Base-by-base conservation (phyloP, 53 echinoderm and acorn worm genomes). In the Patiria pectinifera region DNA sequence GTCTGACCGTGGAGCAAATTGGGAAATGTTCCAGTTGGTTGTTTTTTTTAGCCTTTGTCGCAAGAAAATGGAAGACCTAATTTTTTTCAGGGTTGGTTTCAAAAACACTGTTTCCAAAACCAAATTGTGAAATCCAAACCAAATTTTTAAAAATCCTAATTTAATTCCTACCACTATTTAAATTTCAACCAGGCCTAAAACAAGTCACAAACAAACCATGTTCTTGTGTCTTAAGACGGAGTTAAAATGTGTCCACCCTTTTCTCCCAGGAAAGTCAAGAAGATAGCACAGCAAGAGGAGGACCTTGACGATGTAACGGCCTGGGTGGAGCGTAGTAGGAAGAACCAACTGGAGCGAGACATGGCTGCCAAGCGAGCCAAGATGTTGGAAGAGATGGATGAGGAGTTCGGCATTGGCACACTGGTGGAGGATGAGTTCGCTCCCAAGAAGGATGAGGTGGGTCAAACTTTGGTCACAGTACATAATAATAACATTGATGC, bases 331-430 rank as follows among this genome's bases (percentile, higher is more conserved):
- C 79, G 82, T 62, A 97, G 96, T 85, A 91, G 97, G 47, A 96
- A 97, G 71, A 80, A 85, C 58, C 94, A 95, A 81, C 70, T 91
- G 23, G 96, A 96, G 87, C 95, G 93, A 78, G 95, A 93, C 59
- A 92, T 93, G 93, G 97, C 97, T 22, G 97, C 93, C 43, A 96
- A 93, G 59, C 76, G 96, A 96, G 99, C 96, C 23, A 95, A 93
- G 84, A 92, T 99, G 92, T 84, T 99, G 12, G 95, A 96, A 90
- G 99, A 99, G 82, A 99, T 99, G 99, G 99, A 99, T 94, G 97
- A 95, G 76, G 97, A 99, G 69, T 99, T 99, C 97, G 99, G 99
- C 45, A 97, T 99, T 71, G 97, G 94, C 19, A 85, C 91, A 15
- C 91, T 99, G 48, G 95, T 99, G 82, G 96, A 97, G 87, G 95